Percentiles rank a stretch among this genome's conserved stretches.
phyloP scores from a whole-genome alignment of 2,888 invertebrate genomes.

The Tenthredo mesomela region DNA sequence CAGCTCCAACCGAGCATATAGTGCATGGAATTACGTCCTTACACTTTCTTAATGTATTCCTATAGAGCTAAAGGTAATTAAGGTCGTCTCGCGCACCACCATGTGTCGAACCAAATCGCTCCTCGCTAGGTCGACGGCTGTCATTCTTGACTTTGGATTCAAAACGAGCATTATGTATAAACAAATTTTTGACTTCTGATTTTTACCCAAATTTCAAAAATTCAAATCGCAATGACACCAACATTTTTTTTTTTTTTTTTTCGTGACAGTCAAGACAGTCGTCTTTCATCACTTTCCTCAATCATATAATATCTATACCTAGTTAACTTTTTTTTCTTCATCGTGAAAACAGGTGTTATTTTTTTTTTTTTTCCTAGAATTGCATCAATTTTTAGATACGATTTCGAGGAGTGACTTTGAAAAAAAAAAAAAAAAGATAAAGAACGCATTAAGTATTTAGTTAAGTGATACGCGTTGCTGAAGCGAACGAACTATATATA shows the following conservation, averaged over 20 bases:
- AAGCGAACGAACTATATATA: neutral
- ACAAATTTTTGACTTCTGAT: neutral
- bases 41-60: neutral
- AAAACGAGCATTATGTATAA: neutral
- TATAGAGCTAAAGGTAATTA: neutral
- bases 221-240: too few species aligned
- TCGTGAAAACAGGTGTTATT: too few species aligned
- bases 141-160: neutral
- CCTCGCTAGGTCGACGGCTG: neutral
- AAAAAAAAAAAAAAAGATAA: neutral
- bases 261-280: too few species aligned
- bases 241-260: too few species aligned
- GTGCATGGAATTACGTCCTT: constrained; percentile 23
- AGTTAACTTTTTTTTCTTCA: too few species aligned
- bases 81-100: neutral
- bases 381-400: too few species aligned
- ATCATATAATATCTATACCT: too few species aligned
- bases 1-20: neutral
- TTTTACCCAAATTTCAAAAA: too few species aligned
- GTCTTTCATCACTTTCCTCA: too few species aligned
- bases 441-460: neutral
- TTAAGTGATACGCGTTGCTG: constrained; percentile 14
- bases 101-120: neutral
- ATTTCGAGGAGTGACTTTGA: too few species aligned
- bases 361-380: too few species aligned